Conservation (phyloP, 2,888 invertebrate species). For the Alloplasta piceator region DNA sequence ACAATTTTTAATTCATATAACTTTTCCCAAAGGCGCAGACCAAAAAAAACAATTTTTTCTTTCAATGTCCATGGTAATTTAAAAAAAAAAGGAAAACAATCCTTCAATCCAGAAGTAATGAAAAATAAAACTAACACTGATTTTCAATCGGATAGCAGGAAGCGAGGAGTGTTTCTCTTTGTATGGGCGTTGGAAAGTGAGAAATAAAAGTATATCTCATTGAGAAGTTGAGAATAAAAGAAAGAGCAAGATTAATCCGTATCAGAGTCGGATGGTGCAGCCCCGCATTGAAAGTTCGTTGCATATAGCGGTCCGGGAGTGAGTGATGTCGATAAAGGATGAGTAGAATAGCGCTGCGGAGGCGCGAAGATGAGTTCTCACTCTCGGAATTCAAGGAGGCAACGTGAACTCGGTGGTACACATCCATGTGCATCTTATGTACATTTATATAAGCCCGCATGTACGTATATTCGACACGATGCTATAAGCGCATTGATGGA, state of each 20-base stretch:
- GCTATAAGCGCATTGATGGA: slow-evolving; percentile 74
- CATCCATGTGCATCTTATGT: background rate
- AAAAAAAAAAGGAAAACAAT: no score
- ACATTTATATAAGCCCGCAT: slow-evolving; percentile 15
- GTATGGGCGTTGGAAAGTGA: background rate
- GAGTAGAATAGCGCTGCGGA: slow-evolving; percentile 1
- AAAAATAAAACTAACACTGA: no score
- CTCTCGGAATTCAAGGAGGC: slow-evolving; percentile 25
- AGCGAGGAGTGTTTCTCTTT: no score
- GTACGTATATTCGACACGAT: slow-evolving; percentile 29
- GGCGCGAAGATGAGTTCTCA: slow-evolving; percentile 24
- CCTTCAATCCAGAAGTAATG: no score
- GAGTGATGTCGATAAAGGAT: slow-evolving; percentile 5
- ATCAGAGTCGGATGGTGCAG: background rate
- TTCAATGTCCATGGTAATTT: no score
- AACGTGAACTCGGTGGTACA: slow-evolving; percentile 1
- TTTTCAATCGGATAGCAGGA: no score
- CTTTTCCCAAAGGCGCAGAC: no score
- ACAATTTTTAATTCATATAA: no score
- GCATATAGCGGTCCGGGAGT: background rate
- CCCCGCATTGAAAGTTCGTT: background rate
- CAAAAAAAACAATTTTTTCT: no score
- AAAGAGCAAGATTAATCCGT: background rate
- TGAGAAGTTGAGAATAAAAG: background rate
- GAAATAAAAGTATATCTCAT: slow-evolving; percentile 7